Percentiles rank a stretch among this genome's conserved stretches.
phyloP scores from a whole-genome alignment of 1,140 invertebrate genomes.

The Stenopsyche tienmushanensis region DNA sequence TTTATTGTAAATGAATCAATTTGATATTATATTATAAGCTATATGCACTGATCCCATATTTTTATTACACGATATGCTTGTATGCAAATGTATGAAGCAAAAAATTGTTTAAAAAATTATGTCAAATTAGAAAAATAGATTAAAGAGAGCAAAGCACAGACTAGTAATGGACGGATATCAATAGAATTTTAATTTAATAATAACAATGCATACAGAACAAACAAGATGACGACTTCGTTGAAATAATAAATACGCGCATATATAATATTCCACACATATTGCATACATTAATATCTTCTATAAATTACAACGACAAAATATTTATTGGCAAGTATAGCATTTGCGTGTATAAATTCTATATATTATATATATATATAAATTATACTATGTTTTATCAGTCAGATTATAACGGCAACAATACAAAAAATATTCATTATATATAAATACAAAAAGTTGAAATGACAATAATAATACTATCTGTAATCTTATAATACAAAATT shows the following conservation, averaged over 20 bases:
- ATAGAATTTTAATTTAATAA: neutral
- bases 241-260: neutral
- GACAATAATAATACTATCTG: constrained; percentile 3
- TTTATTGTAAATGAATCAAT: constrained; percentile 23
- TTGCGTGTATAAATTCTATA: neutral
- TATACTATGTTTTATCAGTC: neutral
- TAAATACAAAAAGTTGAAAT: constrained; percentile 1
- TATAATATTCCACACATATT: neutral
- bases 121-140: neutral
- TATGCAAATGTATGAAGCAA: neutral
- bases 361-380: constrained; percentile 7
- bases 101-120: neutral
- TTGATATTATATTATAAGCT: constrained; percentile 7
- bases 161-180: neutral
- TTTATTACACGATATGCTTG: constrained; percentile 1
- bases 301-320: neutral
- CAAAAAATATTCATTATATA: constrained; percentile 3
- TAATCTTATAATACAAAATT: neutral
- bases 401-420: constrained; percentile 1
- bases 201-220: neutral
- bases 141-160: neutral
- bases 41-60: constrained; percentile 28
- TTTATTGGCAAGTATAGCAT: constrained; percentile 22
- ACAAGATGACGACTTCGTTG: neutral
- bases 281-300: neutral